Evolutionary conservation across 2,888 invertebrate genomes (phyloP).

Genomic region (Trachelus tabidus): DNA sequence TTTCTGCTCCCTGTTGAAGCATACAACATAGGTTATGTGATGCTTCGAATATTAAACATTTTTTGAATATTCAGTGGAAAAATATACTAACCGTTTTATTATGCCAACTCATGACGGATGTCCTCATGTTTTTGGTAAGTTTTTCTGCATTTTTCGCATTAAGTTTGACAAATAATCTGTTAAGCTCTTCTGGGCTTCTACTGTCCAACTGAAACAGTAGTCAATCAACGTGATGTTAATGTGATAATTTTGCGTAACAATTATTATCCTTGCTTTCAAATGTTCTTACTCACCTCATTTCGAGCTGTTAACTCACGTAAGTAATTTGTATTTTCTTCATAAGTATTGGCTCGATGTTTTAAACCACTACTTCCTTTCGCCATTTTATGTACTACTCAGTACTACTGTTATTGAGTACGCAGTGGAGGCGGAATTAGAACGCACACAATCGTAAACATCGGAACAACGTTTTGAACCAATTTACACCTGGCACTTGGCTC

Average conservation of each 20-base stretch:
- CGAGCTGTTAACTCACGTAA: conserved; percentile 37
- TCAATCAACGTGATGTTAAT: background rate
- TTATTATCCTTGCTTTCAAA: background rate
- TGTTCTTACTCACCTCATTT: conserved; percentile 35
- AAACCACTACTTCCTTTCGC: conserved; percentile 32
- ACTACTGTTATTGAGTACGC: background rate
- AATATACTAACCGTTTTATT: conserved; percentile 28
- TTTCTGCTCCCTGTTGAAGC: conserved; percentile 32
- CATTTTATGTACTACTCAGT: conserved; percentile 39
- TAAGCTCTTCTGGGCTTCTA: conserved; percentile 39
- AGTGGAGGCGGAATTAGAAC: background rate
- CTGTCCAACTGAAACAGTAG: conserved; percentile 38
- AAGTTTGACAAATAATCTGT: conserved; percentile 43
- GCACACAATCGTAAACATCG: too few relatives aligned
- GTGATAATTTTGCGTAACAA: background rate
- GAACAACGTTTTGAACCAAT: too few relatives aligned
- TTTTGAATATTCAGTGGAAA: background rate
- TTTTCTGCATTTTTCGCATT: conserved; percentile 39
- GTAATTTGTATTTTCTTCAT: conserved; percentile 41
- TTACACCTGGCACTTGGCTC: too few relatives aligned
- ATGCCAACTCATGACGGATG: conserved; percentile 12
- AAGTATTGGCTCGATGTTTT: conserved; percentile 36
- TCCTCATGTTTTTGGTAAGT: conserved; percentile 22
- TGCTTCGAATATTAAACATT: background rate
- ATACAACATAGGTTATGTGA: conserved; percentile 2